phyloP scores from a whole-genome alignment of 2,113 vertebrate genomes.

The Epinephelus lanceolatus region DNA sequence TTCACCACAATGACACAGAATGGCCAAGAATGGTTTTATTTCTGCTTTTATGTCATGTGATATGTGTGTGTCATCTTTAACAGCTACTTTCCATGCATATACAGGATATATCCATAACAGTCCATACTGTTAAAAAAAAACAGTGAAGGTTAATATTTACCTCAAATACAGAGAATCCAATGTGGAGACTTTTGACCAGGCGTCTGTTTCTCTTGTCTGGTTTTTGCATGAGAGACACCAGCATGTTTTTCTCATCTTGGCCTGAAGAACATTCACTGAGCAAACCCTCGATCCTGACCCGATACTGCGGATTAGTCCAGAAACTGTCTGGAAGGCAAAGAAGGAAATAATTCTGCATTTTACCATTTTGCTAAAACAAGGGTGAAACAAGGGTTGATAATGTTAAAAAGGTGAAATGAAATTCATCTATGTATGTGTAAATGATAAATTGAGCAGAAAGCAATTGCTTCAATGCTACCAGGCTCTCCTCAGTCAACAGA shows the following conservation, averaged over 20 bases:
- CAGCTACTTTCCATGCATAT: background rate
- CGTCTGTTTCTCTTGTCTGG: slow-evolving; percentile 79
- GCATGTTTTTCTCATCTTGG: slow-evolving; percentile 60
- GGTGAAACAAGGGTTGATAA: background rate
- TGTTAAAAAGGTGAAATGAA: background rate
- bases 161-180: slow-evolving; percentile 78
- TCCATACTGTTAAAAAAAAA: background rate
- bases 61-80: background rate
- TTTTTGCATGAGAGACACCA: slow-evolving; percentile 83
- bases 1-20: too few relatives aligned
- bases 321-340: slow-evolving; percentile 53
- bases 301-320: slow-evolving; percentile 82
- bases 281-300: slow-evolving; percentile 52
- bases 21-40: too few relatives aligned
- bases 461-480: too few relatives aligned
- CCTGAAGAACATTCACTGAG: background rate
- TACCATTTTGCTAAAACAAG: background rate
- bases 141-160: slow-evolving; percentile 40
- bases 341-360: background rate
- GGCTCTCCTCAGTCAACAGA: too few relatives aligned
- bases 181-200: slow-evolving; percentile 62
- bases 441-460: background rate
- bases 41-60: too few relatives aligned
- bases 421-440: background rate
- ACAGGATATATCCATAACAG: background rate